Percentiles rank a stretch among this genome's conserved stretches.
phyloP scores from a whole-genome alignment of 2,888 invertebrate species.

The Thecocarcelia acutangulata region DNA sequence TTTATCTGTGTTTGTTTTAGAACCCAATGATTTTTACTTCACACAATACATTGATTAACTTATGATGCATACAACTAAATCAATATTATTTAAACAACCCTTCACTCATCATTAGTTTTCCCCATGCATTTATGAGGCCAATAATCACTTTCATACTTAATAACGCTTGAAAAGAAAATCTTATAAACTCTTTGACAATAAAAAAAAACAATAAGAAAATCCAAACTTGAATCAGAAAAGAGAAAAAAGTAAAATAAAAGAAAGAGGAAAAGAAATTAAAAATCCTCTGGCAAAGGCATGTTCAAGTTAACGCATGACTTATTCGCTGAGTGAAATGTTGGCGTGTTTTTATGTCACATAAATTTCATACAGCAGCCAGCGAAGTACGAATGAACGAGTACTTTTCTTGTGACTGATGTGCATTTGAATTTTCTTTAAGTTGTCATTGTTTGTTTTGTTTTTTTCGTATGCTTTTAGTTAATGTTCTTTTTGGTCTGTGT shows the following conservation, averaged over 20 bases:
- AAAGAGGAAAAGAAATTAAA: conserved; percentile 55
- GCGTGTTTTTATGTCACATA: conserved; percentile 68
- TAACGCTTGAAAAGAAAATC: conserved; percentile 65
- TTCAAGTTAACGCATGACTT: conserved; percentile 75
- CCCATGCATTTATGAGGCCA: conserved; percentile 57
- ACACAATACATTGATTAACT: conserved; percentile 49
- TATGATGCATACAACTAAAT: conserved; percentile 26
- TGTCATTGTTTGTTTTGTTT: conserved; percentile 28
- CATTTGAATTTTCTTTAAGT: conserved; percentile 53
- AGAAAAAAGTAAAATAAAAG: conserved; percentile 26
- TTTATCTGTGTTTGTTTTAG: conserved; percentile 13
- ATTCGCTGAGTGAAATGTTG: conserved; percentile 75
- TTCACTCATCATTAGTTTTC: conserved; percentile 37
- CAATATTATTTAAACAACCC: conserved; percentile 25
- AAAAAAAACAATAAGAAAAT: conserved; percentile 21
- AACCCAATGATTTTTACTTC: conserved; percentile 47
- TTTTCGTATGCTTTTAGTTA: conserved; percentile 16
- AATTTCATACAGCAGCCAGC: conserved; percentile 44
- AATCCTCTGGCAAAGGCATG: conserved; percentile 72
- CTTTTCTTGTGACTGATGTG: conserved; percentile 55
- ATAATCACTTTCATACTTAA: conserved; percentile 70
- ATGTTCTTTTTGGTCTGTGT: conserved; percentile 32
- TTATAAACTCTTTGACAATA: conserved; percentile 57
- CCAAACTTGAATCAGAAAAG: conserved; percentile 34
- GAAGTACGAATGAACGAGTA: conserved; percentile 36